Base-by-base conservation (phyloP, 1,140 invertebrate genomes). In the Yoshiicerus persimilis region DNA sequence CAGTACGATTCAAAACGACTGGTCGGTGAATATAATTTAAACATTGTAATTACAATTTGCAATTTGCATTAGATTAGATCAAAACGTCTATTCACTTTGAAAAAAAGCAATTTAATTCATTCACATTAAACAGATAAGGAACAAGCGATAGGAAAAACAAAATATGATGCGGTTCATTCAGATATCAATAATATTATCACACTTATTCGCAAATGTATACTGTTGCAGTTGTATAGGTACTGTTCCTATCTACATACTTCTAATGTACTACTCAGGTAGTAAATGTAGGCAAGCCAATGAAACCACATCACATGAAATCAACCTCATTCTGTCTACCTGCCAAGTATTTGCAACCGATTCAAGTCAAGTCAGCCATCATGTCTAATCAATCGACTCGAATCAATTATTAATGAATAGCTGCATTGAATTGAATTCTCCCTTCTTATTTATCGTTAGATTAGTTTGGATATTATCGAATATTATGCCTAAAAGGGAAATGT, bases 331-430 rank as follows among this genome's bases (percentile, higher is more conserved):
- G 83, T 84, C 83, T 84, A 32, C 39, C 16, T 47, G 83, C 32
- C 47, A 47, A 47, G 27, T 84, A 47, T 84, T 32, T 84, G 41
- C 39, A 41, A 47, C 39, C 23, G 39, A 62, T 56, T 84, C 39
- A 47, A 62, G 41, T 84, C 39, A 47, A 62, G 41, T 47, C 83
- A 41, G 83, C 39, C 23, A 87, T 84, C 83, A 84, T 56, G 77
- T 80, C 77, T 80, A 83, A 87, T 87, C 86, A 87, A 83, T 87
- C 86, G 86, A 62, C 25, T 36, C 39, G 30, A 87, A 87, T 87
- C 86, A 87, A 87, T 87, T 87, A 87, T 87, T 25, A 83, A 87
- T 83, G 86, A 87, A 75, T 84, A 25, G 56, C 39, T 41, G 83
- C 27, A 47, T 25, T 84, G 83, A 84, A 84, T 56, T 84, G 30